Evolutionary conservation across 2,797 vertebrate species (phyloP).

Genomic region (Urophycis tenuis): DNA sequence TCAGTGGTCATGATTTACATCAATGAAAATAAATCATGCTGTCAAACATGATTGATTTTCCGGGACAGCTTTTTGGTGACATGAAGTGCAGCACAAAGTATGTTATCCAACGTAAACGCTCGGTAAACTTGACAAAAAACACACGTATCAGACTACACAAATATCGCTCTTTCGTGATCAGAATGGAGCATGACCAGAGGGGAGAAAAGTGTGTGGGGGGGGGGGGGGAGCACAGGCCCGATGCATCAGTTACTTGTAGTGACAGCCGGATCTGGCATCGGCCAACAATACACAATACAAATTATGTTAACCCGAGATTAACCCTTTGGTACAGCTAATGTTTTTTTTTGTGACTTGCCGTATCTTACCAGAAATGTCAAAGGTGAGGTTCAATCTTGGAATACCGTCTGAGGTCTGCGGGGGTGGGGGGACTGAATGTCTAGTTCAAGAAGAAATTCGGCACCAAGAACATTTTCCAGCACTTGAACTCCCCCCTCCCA

Average conservation of each 20-base stretch:
- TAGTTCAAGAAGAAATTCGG: not conserved
- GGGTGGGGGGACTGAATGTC: not conserved
- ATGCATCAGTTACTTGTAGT: not conserved
- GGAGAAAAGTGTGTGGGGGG: not conserved
- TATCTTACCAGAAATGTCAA: not conserved
- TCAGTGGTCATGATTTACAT: constrained; percentile 29
- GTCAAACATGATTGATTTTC: constrained; percentile 18
- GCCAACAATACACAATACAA: not conserved
- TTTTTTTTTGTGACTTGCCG: not conserved
- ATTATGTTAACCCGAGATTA: not conserved
- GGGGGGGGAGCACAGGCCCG: not conserved
- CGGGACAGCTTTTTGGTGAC: constrained; percentile 27
- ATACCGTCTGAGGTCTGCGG: not conserved
- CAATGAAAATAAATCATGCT: constrained; percentile 27
- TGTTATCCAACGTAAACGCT: not conserved
- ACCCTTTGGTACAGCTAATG: not conserved
- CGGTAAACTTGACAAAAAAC: not conserved
- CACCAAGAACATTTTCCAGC: not conserved
- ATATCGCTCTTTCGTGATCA: not conserved
- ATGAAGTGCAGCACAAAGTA: constrained; percentile 12
- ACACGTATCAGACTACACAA: not conserved
- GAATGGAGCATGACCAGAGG: not conserved
- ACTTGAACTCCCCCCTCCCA: not conserved
- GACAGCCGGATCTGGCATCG: not conserved
- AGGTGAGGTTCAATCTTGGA: not conserved